phyloP scores from a whole-genome alignment of 2,113 vertebrate species.

The Reinhardtius hippoglossoides region DNA sequence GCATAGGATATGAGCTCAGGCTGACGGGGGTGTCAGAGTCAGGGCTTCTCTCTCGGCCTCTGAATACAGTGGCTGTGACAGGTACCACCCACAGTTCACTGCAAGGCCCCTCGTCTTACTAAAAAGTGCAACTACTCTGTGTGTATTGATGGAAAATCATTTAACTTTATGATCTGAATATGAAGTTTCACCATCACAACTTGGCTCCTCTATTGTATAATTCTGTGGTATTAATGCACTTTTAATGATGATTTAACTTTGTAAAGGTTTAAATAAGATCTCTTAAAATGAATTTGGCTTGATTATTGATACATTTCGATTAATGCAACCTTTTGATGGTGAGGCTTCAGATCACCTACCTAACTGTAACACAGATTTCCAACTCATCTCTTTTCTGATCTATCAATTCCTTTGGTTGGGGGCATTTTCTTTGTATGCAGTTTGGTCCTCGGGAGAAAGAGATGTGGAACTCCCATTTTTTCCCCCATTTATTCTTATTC shows the following conservation, averaged over 20 bases:
- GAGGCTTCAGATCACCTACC: slow-evolving; percentile 54
- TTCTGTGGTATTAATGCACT: not conserved
- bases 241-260: not conserved
- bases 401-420: slow-evolving; percentile 28
- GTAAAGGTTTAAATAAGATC: not conserved
- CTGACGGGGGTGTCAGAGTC: slow-evolving; percentile 89
- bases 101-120: slow-evolving; percentile 36
- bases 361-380: slow-evolving; percentile 35
- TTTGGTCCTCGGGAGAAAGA: slow-evolving; percentile 37
- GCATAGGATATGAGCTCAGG: slow-evolving; percentile 86
- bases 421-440: slow-evolving; percentile 43
- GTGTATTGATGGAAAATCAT: not conserved
- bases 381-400: slow-evolving; percentile 37
- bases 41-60: slow-evolving; percentile 90
- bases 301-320: not conserved
- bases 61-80: slow-evolving; percentile 93
- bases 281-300: not conserved
- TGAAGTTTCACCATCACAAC: slow-evolving; percentile 61
- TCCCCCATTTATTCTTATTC: slow-evolving; percentile 9
- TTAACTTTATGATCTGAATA: slow-evolving; percentile 2
- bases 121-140: slow-evolving; percentile 29
- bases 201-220: slow-evolving; percentile 7
- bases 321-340: slow-evolving; percentile 55
- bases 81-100: slow-evolving; percentile 82
- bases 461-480: slow-evolving; percentile 31